Percentiles rank a stretch among this genome's conserved stretches.
Evolutionary conservation across 2,797 vertebrate genomes (phyloP).

Genomic region (Ctenopoma kingsleyae): DNA sequence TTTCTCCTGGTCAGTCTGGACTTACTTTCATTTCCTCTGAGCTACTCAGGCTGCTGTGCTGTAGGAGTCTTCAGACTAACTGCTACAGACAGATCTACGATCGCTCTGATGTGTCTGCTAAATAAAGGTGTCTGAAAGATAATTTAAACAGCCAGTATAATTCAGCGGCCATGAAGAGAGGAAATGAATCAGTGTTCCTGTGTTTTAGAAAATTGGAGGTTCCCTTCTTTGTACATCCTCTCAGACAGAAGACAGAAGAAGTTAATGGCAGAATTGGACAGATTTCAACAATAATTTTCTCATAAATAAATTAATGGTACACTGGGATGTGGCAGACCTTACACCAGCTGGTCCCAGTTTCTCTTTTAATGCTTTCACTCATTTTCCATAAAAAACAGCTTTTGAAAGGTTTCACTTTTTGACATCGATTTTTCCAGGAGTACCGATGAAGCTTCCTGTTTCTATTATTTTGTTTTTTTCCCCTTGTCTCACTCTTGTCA

Average conservation of each 20-base stretch:
- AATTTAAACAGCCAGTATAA: slow-evolving; percentile 28
- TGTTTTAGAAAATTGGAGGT: background rate
- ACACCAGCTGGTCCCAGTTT: too few species aligned
- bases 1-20: background rate
- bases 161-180: slow-evolving; percentile 3
- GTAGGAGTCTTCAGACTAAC: slow-evolving; percentile 16
- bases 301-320: too few species aligned
- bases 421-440: background rate
- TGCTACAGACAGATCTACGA: slow-evolving; percentile 3
- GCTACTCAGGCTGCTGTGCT: slow-evolving; percentile 26
- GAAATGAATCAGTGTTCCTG: background rate
- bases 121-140: slow-evolving; percentile 19
- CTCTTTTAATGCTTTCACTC: too few species aligned
- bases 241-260: background rate
- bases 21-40: slow-evolving; percentile 16
- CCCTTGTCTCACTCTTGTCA: background rate
- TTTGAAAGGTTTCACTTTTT: background rate
- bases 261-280: too few species aligned
- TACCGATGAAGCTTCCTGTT: background rate
- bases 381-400: too few species aligned
- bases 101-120: slow-evolving; percentile 19
- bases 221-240: background rate
- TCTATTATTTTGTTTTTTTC: background rate
- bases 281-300: too few species aligned
- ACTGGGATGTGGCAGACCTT: too few species aligned